phyloP scores from a whole-genome alignment of 2,888 invertebrate genomes.

The Agrochola circellaris region DNA sequence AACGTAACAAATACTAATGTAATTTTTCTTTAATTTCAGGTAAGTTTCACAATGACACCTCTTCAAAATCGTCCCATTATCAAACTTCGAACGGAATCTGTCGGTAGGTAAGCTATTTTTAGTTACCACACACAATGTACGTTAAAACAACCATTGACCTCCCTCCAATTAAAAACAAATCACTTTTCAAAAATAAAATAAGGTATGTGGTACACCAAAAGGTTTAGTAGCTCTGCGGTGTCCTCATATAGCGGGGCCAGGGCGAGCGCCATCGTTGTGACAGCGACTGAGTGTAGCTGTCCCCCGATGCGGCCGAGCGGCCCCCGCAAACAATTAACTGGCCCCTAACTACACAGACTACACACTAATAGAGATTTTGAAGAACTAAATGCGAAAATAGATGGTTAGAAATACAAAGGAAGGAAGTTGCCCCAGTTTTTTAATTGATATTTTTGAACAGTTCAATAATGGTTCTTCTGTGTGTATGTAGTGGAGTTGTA shows the following conservation, averaged over 20 bases:
- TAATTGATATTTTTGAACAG: neutral
- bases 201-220: slow-evolving; percentile 26
- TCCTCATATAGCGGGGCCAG: slow-evolving; percentile 57
- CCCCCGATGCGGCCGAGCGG: slow-evolving; percentile 68
- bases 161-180: neutral
- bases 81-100: neutral
- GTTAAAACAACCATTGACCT: neutral
- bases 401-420: slow-evolving; percentile 36
- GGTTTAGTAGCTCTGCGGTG: slow-evolving; percentile 62
- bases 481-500: neutral
- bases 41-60: slow-evolving; percentile 36
- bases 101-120: neutral
- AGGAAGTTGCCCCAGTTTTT: neutral
- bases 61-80: neutral
- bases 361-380: slow-evolving; percentile 63
- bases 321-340: slow-evolving; percentile 75
- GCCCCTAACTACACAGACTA: slow-evolving; percentile 72
- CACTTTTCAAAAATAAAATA: slow-evolving; percentile 23
- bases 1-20: neutral
- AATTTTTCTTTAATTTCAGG: slow-evolving; percentile 58
- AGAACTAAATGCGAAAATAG: slow-evolving; percentile 44
- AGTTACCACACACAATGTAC: neutral
- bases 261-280: slow-evolving; percentile 56
- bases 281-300: slow-evolving; percentile 68
- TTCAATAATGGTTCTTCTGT: neutral